Evolutionary conservation across 2,888 invertebrate genomes (phyloP).

Genomic region (Lycocerus yunnanus): DNA sequence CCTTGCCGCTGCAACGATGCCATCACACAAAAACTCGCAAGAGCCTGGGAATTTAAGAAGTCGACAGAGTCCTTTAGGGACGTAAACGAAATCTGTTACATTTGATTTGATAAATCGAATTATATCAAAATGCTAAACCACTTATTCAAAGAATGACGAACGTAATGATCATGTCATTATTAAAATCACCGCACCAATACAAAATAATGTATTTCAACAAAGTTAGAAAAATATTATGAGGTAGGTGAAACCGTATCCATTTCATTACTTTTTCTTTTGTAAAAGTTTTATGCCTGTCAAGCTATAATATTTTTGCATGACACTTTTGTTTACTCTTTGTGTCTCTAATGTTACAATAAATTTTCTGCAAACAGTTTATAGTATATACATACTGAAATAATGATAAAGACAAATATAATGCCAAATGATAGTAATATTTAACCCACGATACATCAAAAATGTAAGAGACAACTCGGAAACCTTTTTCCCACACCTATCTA

Average conservation of each 20-base stretch:
- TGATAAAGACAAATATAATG: neutral
- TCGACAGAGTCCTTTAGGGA: too few species aligned
- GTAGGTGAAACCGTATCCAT: neutral
- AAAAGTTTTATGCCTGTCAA: neutral
- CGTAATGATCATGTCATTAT: neutral
- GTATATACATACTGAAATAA: neutral
- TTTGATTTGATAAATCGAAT: too few species aligned
- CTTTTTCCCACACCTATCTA: neutral
- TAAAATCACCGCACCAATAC: neutral
- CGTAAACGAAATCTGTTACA: too few species aligned
- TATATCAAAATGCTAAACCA: too few species aligned
- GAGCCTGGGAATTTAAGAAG: too few species aligned
- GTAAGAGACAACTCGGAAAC: neutral
- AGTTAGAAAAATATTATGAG: neutral
- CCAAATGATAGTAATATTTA: neutral
- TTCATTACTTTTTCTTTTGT: neutral
- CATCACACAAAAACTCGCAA: too few species aligned
- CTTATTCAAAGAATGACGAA: neutral
- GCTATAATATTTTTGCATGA: neutral
- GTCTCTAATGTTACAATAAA: neutral
- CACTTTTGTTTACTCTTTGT: neutral
- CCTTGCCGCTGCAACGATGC: too few species aligned
- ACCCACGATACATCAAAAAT: neutral
- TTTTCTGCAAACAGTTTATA: neutral
- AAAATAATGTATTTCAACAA: neutral